Evolutionary conservation across 2,113 vertebrate genomes (phyloP).

Genomic region (Tragelaphus strepsiceros): DNA sequence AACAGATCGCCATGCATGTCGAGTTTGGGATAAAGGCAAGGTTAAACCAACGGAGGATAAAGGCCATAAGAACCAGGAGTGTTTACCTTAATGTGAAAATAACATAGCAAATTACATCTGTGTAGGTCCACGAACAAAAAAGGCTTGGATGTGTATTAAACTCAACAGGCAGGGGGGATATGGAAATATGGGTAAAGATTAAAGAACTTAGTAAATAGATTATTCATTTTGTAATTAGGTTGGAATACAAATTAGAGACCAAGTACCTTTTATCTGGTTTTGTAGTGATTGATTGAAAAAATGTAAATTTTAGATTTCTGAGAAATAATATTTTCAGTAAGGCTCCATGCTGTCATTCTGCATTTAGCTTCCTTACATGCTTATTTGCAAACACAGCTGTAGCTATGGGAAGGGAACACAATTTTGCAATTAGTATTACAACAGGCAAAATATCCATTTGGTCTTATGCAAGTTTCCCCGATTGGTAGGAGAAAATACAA

Average conservation of each 20-base stretch:
- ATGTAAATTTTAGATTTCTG: conserved; percentile 32
- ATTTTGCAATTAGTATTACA: background rate
- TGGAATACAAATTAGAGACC: conserved; percentile 41
- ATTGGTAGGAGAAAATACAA: conserved; percentile 15
- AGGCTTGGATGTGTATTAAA: background rate
- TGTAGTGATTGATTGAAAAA: background rate
- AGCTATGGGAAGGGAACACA: conserved; percentile 3
- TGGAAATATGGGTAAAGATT: background rate
- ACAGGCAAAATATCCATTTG: background rate
- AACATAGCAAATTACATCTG: background rate
- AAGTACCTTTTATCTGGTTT: conserved; percentile 30
- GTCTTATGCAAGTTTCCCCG: conserved; percentile 11
- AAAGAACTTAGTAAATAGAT: conserved; percentile 29
- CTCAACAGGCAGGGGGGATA: background rate
- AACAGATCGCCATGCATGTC: background rate
- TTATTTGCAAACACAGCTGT: conserved; percentile 29
- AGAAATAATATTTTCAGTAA: conserved; percentile 24
- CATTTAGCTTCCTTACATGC: conserved; percentile 6
- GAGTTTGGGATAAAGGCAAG: background rate
- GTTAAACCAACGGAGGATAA: background rate
- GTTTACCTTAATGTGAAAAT: background rate
- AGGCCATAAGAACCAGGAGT: background rate
- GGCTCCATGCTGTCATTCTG: background rate
- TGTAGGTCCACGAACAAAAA: background rate
- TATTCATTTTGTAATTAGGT: conserved; percentile 41